Evolutionary conservation across 2,888 invertebrate species (phyloP).

Genomic region (Trichacis sp.): DNA sequence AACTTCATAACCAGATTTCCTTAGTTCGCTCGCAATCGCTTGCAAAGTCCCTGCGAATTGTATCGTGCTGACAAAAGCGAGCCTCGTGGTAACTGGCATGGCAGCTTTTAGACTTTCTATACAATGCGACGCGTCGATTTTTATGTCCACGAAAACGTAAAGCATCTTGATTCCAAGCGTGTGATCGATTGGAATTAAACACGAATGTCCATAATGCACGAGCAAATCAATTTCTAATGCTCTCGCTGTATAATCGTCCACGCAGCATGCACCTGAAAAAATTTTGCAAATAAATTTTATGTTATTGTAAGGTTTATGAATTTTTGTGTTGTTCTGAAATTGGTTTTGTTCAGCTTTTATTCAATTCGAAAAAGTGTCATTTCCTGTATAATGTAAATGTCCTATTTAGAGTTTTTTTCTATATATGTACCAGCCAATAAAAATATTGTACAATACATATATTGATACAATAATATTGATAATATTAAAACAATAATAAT

Average conservation of each 20-base stretch:
- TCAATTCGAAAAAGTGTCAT: too few species aligned
- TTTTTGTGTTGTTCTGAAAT: too few species aligned
- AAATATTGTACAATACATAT: too few species aligned
- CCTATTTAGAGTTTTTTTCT: too few species aligned
- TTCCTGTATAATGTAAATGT: too few species aligned
- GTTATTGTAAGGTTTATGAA: too few species aligned
- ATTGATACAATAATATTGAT: too few species aligned
- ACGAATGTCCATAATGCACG: constrained; percentile 98
- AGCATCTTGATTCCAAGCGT: constrained; percentile 89
- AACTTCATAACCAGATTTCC: constrained; percentile 77
- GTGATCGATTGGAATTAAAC: constrained; percentile 90
- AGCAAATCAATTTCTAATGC: constrained; percentile 90
- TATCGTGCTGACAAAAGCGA: constrained; percentile 95
- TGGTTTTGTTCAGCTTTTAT: too few species aligned
- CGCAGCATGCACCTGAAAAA: constrained; percentile 88
- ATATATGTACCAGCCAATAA: too few species aligned
- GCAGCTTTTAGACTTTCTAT: constrained; percentile 87
- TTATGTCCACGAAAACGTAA: constrained; percentile 98
- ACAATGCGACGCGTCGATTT: constrained; percentile 94
- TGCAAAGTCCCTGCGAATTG: constrained; percentile 97
- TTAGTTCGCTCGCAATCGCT: constrained; percentile 79
- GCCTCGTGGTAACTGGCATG: constrained; percentile 74
- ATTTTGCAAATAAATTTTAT: too few species aligned
- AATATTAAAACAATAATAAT: too few species aligned
- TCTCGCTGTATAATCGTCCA: constrained; percentile 95